Base-by-base conservation (phyloP, 2,797 vertebrate species). In the Leptatherina wallacei region DNA sequence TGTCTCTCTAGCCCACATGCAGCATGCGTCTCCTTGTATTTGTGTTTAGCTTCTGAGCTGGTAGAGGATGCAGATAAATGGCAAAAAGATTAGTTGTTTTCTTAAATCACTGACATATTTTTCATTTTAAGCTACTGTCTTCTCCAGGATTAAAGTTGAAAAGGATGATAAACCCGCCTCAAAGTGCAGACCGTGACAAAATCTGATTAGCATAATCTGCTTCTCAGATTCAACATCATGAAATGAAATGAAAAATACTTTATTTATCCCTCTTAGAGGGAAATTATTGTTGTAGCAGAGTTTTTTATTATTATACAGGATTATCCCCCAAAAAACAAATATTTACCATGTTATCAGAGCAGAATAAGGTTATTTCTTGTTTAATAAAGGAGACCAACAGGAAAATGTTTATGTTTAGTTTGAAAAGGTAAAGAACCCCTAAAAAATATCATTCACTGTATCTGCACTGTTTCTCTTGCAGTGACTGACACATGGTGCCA, bases 131-230 rank as follows among this genome's bases (percentile, higher is more conserved):
- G 63, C n/a, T 59, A 49, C 65, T 73, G 42, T 77, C 56, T 6
- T 78, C 66, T 61, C 61, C 58, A 64, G 79, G 69, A 85, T 85
- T 84, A 77, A 32, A 29, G 55, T 64, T 62, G 62, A 80, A 65
- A 75, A 44, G 20, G 22, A 62, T 74, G 71, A 78, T 80, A 69
- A 85, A 85, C 47, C 63, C 69, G 58, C 57, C 62, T 81, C 67
- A 78, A 80, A 85, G 71, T 71, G 72, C 62, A 81, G 44, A 81
- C 75, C 7, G 22, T 80, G 66, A 80, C 61, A 36, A 73, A 70
- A 90, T 84, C 71, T 65, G 63, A 83, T 84, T 78, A 67, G 33
- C 63, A 65, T 80, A 75, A 84, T 87, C 81, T 76, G 51, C 70
- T 72, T 80, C 75, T 68, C 22, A 59, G 10, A 72, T 81, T 69